A percentile compares a stretch with the other conserved stretches of the same genome.
phyloP scores from a whole-genome alignment of 2,888 invertebrate species.

The Parnassius orleans region DNA sequence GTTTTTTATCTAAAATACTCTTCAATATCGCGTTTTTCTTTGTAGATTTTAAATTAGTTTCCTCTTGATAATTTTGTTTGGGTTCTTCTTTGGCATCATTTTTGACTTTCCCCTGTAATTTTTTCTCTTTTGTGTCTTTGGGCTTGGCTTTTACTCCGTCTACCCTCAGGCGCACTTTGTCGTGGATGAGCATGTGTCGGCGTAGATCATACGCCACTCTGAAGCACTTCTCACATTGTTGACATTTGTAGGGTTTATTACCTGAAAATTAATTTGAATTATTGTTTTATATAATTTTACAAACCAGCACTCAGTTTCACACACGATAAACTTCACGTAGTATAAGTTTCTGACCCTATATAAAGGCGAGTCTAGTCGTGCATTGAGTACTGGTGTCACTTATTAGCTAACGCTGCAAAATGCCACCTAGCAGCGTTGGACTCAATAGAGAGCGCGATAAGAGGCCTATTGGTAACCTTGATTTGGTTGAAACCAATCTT shows the following conservation, averaged over 20 bases:
- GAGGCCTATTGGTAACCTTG: too few relatives aligned
- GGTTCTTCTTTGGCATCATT: conserved; percentile 32
- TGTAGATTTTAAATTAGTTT: conserved; percentile 23
- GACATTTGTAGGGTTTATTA: conserved; percentile 88
- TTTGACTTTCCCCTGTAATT: conserved; percentile 22
- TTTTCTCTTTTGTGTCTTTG: conserved; percentile 31
- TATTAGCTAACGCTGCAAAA: too few relatives aligned
- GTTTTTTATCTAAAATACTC: conserved; percentile 39
- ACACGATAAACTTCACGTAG: too few relatives aligned
- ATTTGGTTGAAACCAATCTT: too few relatives aligned
- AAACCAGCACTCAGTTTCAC: too few relatives aligned
- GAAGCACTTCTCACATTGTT: conserved; percentile 89
- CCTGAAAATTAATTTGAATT: conserved; percentile 59
- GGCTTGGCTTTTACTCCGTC: conserved; percentile 42
- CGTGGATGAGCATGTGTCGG: conserved; percentile 88
- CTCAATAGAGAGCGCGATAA: too few relatives aligned
- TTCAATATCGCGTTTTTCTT: conserved; percentile 31
- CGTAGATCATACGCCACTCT: conserved; percentile 91
- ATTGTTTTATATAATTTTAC: too few relatives aligned
- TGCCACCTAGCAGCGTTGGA: too few relatives aligned
- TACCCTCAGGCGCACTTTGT: conserved; percentile 49
- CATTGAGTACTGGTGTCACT: too few relatives aligned
- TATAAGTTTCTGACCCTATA: too few relatives aligned
- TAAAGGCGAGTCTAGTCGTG: too few relatives aligned
- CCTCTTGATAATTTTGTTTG: conserved; percentile 30